phyloP scores from a whole-genome alignment of 2,113 vertebrate genomes.

The Pangasianodon hypophthalmus region DNA sequence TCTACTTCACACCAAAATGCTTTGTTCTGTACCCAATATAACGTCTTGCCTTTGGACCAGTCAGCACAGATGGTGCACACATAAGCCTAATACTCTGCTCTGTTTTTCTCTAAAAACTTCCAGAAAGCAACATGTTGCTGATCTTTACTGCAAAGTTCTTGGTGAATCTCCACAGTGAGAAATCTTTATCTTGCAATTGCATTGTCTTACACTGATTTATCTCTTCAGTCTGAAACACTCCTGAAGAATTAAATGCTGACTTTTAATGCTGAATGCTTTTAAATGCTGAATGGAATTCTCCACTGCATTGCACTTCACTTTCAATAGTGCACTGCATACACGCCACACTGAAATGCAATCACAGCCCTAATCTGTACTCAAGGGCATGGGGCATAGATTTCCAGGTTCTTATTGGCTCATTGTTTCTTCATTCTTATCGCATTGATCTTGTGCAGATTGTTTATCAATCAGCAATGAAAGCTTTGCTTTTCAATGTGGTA shows the following conservation, averaged over 20 bases:
- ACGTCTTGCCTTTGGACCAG: not conserved
- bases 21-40: not conserved
- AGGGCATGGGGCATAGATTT: not conserved
- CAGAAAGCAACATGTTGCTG: not conserved
- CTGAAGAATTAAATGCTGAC: not conserved
- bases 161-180: not conserved
- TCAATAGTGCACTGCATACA: not conserved
- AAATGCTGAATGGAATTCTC: not conserved
- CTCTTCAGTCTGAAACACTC: not conserved
- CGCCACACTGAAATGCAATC: not conserved
- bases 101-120: not conserved
- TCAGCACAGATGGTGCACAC: not conserved
- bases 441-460: not conserved
- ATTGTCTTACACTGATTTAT: no score
- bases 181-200: not conserved
- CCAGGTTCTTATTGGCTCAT: not conserved
- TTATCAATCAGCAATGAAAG: no score
- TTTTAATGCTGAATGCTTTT: not conserved
- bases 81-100: not conserved
- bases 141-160: not conserved
- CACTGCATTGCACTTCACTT: not conserved
- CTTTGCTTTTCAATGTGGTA: no score
- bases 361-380: not conserved
- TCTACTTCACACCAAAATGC: not conserved
- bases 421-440: not conserved